Evolutionary conservation across 2,797 vertebrate species (phyloP), one percentile per base, ranked within the genome.

Genomic region (Megaceryle alcyon): DNA sequence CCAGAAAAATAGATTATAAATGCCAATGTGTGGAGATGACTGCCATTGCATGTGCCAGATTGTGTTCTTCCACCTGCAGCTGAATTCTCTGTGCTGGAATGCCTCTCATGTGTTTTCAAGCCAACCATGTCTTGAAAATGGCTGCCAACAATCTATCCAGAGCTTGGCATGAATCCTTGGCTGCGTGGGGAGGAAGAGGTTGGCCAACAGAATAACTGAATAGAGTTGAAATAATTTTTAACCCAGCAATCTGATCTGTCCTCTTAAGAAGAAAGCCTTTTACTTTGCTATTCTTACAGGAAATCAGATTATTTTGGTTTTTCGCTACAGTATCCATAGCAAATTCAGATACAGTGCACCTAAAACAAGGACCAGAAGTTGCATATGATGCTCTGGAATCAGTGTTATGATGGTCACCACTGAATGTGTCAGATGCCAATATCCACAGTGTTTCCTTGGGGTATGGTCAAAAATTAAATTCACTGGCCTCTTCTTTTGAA

Each of bases 11-110:
- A n/a, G 21, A 28, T 29, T 83, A 44, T 41, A 88, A 79, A 57
- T 82, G 65, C 82, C 80, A 59, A 5, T 12, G 7, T 13, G 31
- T 81, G 85, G 65, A 54, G 31, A 91, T 72, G 70, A 23, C 65
- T 81, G 59, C 57, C 49, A 21, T 16, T 56, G 77, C 13, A 0
- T 49, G n/a, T 66, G 65, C 77, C 88, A 94, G 69, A 93, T 78
- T 87, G 66, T 60, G 64, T 44, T 94, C 28, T 66, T 97, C 95
- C 93, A 96, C 95, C 88, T 96, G 94, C 94, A 87, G 82, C 81
- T 95, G 83, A 93, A 80, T 93, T 80, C 76, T 87, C 84, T 51
- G 75, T 13, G 54, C 86, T 96, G 90, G 82, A 95, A 92, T 80
- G 85, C 51, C 35, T 97, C 77, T 90, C 78, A 6, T 39, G 29